Evolutionary conservation across 2,797 vertebrate species (phyloP).

Genomic region (Hipposideros larvatus): DNA sequence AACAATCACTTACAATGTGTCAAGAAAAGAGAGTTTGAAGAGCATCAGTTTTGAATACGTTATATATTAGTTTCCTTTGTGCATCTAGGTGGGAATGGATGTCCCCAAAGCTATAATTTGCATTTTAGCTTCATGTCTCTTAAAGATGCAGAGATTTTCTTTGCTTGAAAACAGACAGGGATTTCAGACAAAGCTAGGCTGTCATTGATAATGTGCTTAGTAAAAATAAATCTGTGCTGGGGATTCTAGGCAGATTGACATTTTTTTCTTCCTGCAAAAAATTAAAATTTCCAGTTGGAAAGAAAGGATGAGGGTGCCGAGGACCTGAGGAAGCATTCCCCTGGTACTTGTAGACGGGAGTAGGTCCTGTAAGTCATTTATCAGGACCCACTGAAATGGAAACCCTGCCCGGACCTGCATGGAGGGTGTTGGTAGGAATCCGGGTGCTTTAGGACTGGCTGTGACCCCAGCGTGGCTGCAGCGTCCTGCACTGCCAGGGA

Average conservation of each 20-base stretch:
- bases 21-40: constrained; percentile 71
- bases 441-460: constrained; percentile 31
- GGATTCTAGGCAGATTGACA: constrained; percentile 34
- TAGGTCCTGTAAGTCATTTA: neutral
- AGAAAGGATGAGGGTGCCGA: neutral
- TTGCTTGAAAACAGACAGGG: constrained; percentile 63
- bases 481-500: constrained; percentile 53
- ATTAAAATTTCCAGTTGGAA: neutral
- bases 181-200: constrained; percentile 61
- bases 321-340: neutral
- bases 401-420: neutral
- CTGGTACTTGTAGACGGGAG: neutral
- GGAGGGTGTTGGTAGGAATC: neutral
- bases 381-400: neutral
- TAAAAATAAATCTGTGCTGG: constrained; percentile 38
- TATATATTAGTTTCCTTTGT: constrained; percentile 71
- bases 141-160: constrained; percentile 63
- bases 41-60: constrained; percentile 65
- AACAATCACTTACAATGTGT: constrained; percentile 63
- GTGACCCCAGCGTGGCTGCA: constrained; percentile 19
- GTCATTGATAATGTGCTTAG: constrained; percentile 48
- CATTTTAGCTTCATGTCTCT: constrained; percentile 71
- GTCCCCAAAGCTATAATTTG: constrained; percentile 75
- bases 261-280: neutral
- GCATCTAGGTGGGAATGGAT: constrained; percentile 17